Evolutionary conservation across 2,888 invertebrate genomes (phyloP).

Genomic region (Phyllotreta cruciferae): DNA sequence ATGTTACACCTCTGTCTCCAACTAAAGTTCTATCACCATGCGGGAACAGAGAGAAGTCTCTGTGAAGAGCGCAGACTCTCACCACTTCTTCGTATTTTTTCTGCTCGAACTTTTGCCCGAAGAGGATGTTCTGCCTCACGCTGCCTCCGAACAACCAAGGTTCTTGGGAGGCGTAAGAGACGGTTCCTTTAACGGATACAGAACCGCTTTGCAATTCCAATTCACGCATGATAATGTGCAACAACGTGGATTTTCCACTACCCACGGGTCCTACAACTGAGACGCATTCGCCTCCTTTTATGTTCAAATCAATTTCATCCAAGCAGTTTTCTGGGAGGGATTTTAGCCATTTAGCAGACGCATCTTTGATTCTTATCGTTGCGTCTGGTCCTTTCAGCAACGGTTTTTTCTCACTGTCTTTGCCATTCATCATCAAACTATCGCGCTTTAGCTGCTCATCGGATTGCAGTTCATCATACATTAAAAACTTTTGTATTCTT

Average conservation of each 20-base stretch:
- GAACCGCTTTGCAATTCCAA: constrained; percentile 70
- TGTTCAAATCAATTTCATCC: constrained; percentile 69
- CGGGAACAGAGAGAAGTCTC: constrained; percentile 76
- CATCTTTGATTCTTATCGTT: constrained; percentile 52
- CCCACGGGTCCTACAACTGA: constrained; percentile 70
- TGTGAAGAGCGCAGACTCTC: constrained; percentile 71
- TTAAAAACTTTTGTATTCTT: constrained; percentile 65
- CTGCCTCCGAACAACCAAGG: constrained; percentile 84
- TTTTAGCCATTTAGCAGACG: constrained; percentile 71
- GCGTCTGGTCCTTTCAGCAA: constrained; percentile 30
- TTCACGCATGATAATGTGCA: constrained; percentile 71
- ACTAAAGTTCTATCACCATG: constrained; percentile 82
- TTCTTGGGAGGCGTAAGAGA: constrained; percentile 82
- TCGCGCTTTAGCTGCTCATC: neutral
- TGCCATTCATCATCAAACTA: neutral
- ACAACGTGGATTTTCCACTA: constrained; percentile 66
- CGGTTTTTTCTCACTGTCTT: constrained; percentile 60
- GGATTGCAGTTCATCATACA: constrained; percentile 46
- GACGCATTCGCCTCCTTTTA: constrained; percentile 66
- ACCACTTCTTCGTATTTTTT: constrained; percentile 71
- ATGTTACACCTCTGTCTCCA: constrained; percentile 71
- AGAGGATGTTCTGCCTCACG: constrained; percentile 90
- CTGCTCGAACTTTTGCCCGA: constrained; percentile 77
- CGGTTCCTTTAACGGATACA: constrained; percentile 70
- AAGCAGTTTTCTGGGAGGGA: constrained; percentile 56